phyloP scores from a whole-genome alignment of 1,140 invertebrate species.

The Lepeophtheirus salmonis region DNA sequence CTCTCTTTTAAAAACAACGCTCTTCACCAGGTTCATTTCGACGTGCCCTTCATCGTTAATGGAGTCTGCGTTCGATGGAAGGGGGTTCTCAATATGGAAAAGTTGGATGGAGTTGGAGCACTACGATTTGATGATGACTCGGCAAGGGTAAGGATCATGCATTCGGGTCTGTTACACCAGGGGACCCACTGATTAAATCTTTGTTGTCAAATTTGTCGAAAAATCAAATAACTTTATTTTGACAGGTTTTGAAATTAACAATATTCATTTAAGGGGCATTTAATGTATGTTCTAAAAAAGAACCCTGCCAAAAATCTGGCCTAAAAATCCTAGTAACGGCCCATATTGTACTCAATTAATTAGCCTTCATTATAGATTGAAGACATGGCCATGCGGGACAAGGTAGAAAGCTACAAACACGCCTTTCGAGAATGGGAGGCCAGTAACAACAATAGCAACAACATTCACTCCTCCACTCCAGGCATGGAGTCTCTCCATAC shows the following conservation, averaged over 20 bases:
- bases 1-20: too few species aligned
- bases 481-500: too few species aligned
- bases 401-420: conserved; percentile 5
- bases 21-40: conserved; percentile 84
- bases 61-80: conserved; percentile 88
- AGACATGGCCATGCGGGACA: not conserved
- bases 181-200: not conserved
- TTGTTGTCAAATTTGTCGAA: not conserved
- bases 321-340: not conserved
- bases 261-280: not conserved
- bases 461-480: too few species aligned
- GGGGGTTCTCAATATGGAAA: conserved; percentile 77
- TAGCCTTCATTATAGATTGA: conserved; percentile 1
- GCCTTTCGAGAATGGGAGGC: not conserved
- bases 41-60: conserved; percentile 86
- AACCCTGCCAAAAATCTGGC: not conserved
- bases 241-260: not conserved
- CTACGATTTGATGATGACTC: conserved; percentile 76
- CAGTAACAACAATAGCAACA: not conserved
- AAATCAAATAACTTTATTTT: not conserved
- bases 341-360: not conserved
- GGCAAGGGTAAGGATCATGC: conserved; percentile 35
- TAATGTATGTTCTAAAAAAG: not conserved
- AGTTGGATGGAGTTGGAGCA: conserved; percentile 77
- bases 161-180: not conserved